Conservation (phyloP, 2,888 invertebrate genomes). For the Cryptosula pallasiana region DNA sequence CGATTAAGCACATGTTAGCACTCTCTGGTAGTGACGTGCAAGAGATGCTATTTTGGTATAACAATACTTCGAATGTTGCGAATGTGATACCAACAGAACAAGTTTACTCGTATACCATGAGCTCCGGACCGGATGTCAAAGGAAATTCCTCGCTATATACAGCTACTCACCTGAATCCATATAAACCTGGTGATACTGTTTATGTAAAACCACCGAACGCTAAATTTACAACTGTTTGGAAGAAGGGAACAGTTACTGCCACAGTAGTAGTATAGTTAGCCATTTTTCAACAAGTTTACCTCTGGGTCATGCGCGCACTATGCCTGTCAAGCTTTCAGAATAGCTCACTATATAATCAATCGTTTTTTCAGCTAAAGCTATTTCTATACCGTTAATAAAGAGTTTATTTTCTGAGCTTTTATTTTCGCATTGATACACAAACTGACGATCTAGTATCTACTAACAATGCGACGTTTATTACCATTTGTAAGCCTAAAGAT, state of each 20-base stretch:
- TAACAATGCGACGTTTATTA: too few relatives aligned
- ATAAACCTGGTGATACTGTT: neutral
- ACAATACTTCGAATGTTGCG: neutral
- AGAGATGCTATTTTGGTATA: conserved; percentile 7
- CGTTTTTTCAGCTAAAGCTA: too few relatives aligned
- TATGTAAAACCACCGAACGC: neutral
- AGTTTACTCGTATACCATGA: neutral
- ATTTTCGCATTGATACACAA: too few relatives aligned
- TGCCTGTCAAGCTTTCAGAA: too few relatives aligned
- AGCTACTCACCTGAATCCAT: neutral
- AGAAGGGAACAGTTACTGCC: neutral
- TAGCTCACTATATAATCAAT: too few relatives aligned
- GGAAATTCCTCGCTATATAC: neutral
- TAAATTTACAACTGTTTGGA: neutral
- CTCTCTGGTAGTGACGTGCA: neutral
- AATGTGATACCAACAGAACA: neutral
- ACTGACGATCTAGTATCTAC: too few relatives aligned
- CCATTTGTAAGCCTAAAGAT: too few relatives aligned
- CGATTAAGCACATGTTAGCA: neutral
- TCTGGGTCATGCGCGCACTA: too few relatives aligned
- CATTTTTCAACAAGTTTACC: too few relatives aligned
- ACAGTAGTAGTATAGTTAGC: too few relatives aligned
- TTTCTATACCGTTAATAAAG: too few relatives aligned
- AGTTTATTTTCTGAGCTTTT: too few relatives aligned
- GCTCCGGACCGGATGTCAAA: neutral